Percentiles rank a stretch among this genome's conserved stretches.
phyloP scores from a whole-genome alignment of 2,797 vertebrate species.

The Malurus splendens region DNA sequence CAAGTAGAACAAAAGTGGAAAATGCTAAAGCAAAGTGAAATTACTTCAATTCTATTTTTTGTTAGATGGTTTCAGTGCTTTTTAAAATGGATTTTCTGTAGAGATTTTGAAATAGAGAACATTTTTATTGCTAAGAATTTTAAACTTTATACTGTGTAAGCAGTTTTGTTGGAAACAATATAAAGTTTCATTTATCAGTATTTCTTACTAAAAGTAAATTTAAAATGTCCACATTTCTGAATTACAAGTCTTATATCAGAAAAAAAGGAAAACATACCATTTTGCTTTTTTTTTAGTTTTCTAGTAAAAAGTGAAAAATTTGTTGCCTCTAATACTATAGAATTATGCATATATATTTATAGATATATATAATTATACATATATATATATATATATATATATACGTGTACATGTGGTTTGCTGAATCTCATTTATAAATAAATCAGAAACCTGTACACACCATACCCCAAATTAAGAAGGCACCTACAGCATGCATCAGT shows the following conservation, averaged over 20 bases:
- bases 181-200: not conserved
- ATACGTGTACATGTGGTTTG: not conserved
- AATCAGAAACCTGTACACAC: not conserved
- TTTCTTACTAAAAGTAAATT: not conserved
- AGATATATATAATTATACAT: not conserved
- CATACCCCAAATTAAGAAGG: not conserved
- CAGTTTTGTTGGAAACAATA: not conserved
- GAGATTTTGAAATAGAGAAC: not conserved
- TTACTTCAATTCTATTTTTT: not conserved
- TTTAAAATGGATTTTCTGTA: not conserved
- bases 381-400: fast-evolving
- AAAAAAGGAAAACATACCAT: not conserved
- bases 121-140: not conserved
- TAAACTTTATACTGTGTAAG: not conserved
- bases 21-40: not conserved
- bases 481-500: not conserved
- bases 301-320: not conserved
- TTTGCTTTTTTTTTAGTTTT: not conserved
- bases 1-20: not conserved
- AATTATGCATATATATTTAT: not conserved
- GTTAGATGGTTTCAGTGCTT: not conserved
- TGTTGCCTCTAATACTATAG: not conserved
- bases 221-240: not conserved
- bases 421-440: not conserved
- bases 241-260: not conserved